These are phyloP conservation scores for Acrocephalus arundinaceus DNA, from an alignment of 2,113 vertebrate species.

Conservation along the genomic window DNA sequence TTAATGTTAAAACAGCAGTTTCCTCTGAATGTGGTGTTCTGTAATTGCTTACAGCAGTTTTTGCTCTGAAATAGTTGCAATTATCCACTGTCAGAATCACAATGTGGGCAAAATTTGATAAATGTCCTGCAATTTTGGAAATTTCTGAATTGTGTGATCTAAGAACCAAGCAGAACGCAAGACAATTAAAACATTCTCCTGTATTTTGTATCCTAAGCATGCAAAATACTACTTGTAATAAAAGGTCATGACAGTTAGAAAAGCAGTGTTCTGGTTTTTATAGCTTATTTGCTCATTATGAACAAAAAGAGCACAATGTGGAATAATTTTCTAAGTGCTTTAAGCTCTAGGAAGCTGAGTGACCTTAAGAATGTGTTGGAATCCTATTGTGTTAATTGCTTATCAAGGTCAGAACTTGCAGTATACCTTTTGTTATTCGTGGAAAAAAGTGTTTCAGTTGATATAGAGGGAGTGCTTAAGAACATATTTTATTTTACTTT, in stretches of 20 bases:
- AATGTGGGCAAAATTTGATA: not conserved
- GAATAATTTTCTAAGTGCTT: not conserved
- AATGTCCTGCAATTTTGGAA: not conserved
- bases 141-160: not conserved
- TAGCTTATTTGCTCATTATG: not conserved
- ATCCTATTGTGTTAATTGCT: not conserved
- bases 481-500: not conserved
- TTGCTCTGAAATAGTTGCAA: not conserved
- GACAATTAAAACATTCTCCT: not conserved
- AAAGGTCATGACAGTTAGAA: not conserved
- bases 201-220: not conserved
- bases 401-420: not conserved
- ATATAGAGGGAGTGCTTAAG: not conserved
- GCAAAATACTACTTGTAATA: not conserved
- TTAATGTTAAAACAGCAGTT: not conserved
- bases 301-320: not conserved
- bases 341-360: not conserved
- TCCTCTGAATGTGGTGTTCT: not conserved
- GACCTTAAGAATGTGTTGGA: not conserved
- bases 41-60: not conserved
- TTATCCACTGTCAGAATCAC: not conserved
- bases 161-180: not conserved
- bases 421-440: not conserved
- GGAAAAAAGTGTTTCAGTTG: not conserved
- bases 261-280: not conserved